A percentile compares a stretch with the other conserved stretches of the same genome.
phyloP scores from a whole-genome alignment of 1,140 invertebrate species.

The Drosophila takahashii region DNA sequence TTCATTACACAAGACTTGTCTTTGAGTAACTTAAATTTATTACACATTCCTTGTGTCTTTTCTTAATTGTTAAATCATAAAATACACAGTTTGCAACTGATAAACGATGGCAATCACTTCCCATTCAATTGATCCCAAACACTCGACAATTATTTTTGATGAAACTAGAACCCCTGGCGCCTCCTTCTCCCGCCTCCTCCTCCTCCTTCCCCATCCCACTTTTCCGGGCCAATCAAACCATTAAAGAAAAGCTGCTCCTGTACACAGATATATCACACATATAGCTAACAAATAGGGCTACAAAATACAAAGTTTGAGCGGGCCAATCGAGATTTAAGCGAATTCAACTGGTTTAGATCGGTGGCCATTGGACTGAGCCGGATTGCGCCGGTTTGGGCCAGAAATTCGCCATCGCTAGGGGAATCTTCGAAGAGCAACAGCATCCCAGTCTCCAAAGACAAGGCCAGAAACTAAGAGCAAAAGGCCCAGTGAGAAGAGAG shows the following conservation, averaged over 20 bases:
- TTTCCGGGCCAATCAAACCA: constrained; percentile 51
- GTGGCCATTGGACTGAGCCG: constrained; percentile 53
- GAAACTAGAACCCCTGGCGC: constrained; percentile 28
- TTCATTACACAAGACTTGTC: neutral
- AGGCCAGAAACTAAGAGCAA: constrained; percentile 13
- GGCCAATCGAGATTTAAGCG: constrained; percentile 64
- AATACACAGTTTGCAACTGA: constrained; percentile 34
- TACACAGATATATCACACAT: constrained; percentile 1
- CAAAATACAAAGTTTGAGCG: constrained; percentile 26
- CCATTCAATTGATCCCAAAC: constrained; percentile 36
- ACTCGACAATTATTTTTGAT: constrained; percentile 41
- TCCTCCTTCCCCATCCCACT: constrained; percentile 19
- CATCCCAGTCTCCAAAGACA: constrained; percentile 5
- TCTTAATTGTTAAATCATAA: constrained; percentile 52
- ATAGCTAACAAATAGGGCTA: constrained; percentile 21
- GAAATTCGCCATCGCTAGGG: constrained; percentile 40
- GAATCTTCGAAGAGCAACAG: constrained; percentile 26
- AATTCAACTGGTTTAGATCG: constrained; percentile 81
- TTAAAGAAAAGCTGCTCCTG: constrained; percentile 52
- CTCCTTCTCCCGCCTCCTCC: constrained; percentile 29
- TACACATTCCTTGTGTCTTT: constrained; percentile 14
- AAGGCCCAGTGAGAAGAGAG: constrained; percentile 14
- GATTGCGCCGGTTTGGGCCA: constrained; percentile 72
- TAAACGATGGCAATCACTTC: constrained; percentile 44
- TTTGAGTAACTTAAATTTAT: constrained; percentile 20